These are phyloP conservation scores for Limanda limanda DNA, from an alignment of 2,113 vertebrate species.

Conservation along the genomic window DNA sequence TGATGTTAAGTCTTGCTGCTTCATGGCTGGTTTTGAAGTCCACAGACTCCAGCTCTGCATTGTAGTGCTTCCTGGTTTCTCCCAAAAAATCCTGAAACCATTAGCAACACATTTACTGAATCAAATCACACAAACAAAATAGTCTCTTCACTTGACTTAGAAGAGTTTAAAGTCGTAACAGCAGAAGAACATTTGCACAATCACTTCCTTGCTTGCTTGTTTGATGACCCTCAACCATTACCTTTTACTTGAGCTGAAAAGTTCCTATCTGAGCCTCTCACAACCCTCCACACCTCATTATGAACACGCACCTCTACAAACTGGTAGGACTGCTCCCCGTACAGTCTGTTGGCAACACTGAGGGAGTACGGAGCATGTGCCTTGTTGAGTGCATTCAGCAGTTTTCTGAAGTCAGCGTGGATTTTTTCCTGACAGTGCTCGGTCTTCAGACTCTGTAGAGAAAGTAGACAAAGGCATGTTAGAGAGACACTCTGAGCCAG, in stretches of 20 bases:
- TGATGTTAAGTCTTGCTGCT: constrained; percentile 75
- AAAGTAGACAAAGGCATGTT: constrained; percentile 7
- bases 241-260: neutral
- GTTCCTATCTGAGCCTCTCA: neutral
- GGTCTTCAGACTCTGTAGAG: constrained; percentile 69
- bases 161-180: neutral
- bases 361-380: constrained; percentile 81
- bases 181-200: neutral
- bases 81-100: constrained; percentile 75
- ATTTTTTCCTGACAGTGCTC: constrained; percentile 60
- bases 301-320: constrained; percentile 85
- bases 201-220: neutral
- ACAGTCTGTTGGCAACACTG: constrained; percentile 89
- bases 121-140: neutral
- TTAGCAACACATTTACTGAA: neutral
- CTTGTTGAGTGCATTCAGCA: constrained; percentile 85
- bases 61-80: constrained; percentile 71
- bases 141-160: neutral
- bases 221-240: neutral
- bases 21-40: constrained; percentile 69
- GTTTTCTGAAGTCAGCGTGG: constrained; percentile 82
- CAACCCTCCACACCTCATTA: neutral
- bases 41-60: constrained; percentile 77
- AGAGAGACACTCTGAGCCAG: neutral
- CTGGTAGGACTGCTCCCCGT: constrained; percentile 87